Base-by-base conservation (phyloP, 1,140 invertebrate genomes). In the Drosophila malerkotliana region DNA sequence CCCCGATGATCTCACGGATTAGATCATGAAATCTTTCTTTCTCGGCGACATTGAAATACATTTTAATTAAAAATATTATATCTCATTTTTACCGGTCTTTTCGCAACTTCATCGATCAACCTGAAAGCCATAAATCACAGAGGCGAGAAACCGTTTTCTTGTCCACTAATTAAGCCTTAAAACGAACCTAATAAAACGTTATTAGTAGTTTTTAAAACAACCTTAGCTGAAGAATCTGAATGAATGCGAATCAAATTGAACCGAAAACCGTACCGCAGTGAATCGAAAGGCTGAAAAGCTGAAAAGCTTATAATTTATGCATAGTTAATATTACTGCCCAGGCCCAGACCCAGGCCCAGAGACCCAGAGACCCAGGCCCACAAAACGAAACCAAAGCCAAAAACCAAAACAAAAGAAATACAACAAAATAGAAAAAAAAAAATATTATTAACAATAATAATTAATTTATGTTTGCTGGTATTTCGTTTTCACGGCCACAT, bases 401-500 rank as follows among this genome's bases (percentile, higher is more conserved):
- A 54, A 68, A 55, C 18, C 39, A 55, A 48, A 76, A 78, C 34
- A 77, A 75, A 21, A 21, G 21, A 21, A 21, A 21, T 21, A 21
- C 21, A 18, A 18, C 18, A 18, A 18, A 18, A 18, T 18, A 78
- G 59, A 41, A 51, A 78, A 51, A 73, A 49, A 69, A 47, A 76
- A 76, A 76, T 72, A 72, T 72, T 77, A 63, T 62, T 69, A 72
- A 83, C 75, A 74, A 85, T 69, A 77, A 73, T 77, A 79, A 85
- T 82, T 88, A 87, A 87, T 88, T 87, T 82, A 87, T 88, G 78
- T 87, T 77, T 78, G 64, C 64, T 81, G 82, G 81, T 76, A 71
- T 85, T 85, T 87, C 53, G 69, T 85, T 88, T 85, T 87, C 82
- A 87, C 66, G 83, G 82, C 62, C 83, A 88, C 75, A 88, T 88